These are phyloP conservation scores for Agrochola lychnidis DNA, from an alignment of 2,888 invertebrate genomes.

Conservation along the genomic window DNA sequence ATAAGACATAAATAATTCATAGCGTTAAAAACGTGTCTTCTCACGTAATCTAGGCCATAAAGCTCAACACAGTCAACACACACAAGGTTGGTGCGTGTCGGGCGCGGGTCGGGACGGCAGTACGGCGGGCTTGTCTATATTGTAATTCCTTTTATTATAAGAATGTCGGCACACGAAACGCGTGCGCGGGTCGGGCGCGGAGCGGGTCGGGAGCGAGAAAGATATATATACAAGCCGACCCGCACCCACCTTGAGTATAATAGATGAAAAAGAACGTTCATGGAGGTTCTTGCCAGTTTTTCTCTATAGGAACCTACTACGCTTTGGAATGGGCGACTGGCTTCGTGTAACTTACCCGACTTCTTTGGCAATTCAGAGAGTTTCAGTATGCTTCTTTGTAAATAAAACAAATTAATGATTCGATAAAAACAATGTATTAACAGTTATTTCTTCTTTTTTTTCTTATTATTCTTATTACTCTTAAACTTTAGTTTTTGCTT, in stretches of 20 bases:
- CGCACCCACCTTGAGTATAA: not conserved
- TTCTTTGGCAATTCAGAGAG: not conserved
- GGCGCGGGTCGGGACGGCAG: too few relatives aligned
- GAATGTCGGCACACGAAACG: too few relatives aligned
- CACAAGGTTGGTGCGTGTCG: too few relatives aligned
- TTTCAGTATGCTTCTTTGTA: too few relatives aligned
- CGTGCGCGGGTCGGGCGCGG: too few relatives aligned
- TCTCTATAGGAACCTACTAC: not conserved
- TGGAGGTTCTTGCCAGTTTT: not conserved
- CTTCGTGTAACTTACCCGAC: not conserved
- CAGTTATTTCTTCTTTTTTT: constrained; percentile 75
- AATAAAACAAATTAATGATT: constrained; percentile 28
- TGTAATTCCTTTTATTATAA: too few relatives aligned
- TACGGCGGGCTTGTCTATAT: too few relatives aligned
- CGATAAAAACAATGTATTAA: constrained; percentile 32
- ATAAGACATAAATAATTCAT: constrained; percentile 3
- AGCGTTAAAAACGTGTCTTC: not conserved
- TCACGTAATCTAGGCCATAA: not conserved
- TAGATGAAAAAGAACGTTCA: too few relatives aligned
- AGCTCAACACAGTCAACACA: too few relatives aligned
- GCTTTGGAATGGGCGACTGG: not conserved
- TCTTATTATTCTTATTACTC: constrained; percentile 83
- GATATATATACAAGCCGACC: too few relatives aligned
- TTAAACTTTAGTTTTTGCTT: constrained; percentile 88
- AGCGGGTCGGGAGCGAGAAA: too few relatives aligned